Base-by-base conservation (phyloP, 2,113 vertebrate genomes). In the Rhombomys opimus region DNA sequence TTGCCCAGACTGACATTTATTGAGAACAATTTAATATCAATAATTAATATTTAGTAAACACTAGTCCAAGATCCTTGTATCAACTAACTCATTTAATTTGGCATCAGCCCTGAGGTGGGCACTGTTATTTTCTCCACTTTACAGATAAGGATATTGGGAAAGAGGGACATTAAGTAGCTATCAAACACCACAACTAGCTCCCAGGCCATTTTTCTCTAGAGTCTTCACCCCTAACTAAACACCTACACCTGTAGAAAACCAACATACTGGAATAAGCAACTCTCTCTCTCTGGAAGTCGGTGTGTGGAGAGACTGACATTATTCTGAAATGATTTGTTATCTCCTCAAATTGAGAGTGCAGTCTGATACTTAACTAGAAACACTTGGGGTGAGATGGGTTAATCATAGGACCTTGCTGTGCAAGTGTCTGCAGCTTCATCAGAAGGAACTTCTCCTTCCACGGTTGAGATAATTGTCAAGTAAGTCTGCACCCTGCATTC, bases 91-190 rank as follows among this genome's bases (percentile, higher is more conserved):
- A 77, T 54, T 80, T 72, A 85, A 84, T 94, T 91, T 75, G 32
- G 61, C 52, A 41, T 41, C 38, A 80, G 14, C 70, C 67, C 67
- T 78, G 89, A 77, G 22, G 8, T 27, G 23, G 52, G 23, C 22
- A 67, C 20, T 54, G 25, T 92, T 73, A 77, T 46, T 76, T 20
- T 82, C 81, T 59, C 10, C 7, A 46, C 17, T 96, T 94, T 92
- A 96, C 22, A 85, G 92, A 91, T 65, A 92, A 80, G 41, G 80
- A 61, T 41, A 90, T 9, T 90, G 41, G 75, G 22, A 13, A 93
- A 46, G 14, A 70, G 91, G 35, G 2, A 63, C 86, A 85, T 84
- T 57, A 92, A 81, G 14, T 89, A 30, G 73, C 85, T 82, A 2
- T 11, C 68, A 38, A 38, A 73, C 9, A 82, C 2, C 22, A 67